phyloP scores from a whole-genome alignment of 2,113 vertebrate genomes.

The Ifrita kowaldi region DNA sequence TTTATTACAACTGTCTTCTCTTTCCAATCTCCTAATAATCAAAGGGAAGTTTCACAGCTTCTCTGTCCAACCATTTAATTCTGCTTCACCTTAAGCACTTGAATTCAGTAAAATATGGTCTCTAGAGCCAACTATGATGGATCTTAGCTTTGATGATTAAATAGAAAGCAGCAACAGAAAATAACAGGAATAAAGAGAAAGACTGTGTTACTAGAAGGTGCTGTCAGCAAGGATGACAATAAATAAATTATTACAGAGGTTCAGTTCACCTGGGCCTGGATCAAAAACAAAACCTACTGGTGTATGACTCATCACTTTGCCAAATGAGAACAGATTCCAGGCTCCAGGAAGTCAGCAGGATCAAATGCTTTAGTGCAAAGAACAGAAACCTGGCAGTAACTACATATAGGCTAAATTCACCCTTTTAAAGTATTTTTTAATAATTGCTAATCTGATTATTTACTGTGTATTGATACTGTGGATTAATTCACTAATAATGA shows the following conservation, averaged over 20 bases:
- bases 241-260: neutral
- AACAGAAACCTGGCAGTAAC: neutral
- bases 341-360: neutral
- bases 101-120: neutral
- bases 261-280: neutral
- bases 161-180: neutral
- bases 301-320: neutral
- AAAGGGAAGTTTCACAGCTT: neutral
- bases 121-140: neutral
- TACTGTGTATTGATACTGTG: neutral
- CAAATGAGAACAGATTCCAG: neutral
- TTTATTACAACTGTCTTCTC: neutral
- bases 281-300: neutral
- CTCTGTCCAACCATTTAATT: neutral
- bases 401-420: neutral
- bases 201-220: neutral
- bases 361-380: neutral
- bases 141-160: neutral
- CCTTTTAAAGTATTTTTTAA: neutral
- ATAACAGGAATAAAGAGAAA: neutral
- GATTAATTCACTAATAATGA: neutral
- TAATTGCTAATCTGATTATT: neutral
- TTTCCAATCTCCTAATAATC: neutral
- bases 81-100: neutral
- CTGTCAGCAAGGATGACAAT: neutral